phyloP scores from a whole-genome alignment of 1,140 invertebrate species.

The Chionoecetes opilio region DNA sequence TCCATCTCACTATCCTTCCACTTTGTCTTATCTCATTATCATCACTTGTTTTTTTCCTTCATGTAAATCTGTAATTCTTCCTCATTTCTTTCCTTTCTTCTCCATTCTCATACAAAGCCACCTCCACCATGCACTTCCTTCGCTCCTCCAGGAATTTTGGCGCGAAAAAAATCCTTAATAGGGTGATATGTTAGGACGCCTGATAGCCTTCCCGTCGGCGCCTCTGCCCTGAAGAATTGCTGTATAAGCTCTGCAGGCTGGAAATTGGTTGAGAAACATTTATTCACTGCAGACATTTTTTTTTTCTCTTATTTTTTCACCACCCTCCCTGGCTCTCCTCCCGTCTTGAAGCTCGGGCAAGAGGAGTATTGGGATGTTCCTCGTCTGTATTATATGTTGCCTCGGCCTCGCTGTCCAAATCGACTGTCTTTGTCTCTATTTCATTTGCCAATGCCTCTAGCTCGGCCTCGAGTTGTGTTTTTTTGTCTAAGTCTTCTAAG shows the following conservation, averaged over 20 bases:
- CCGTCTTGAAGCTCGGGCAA: too few relatives aligned
- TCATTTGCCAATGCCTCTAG: too few relatives aligned
- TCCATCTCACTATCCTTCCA: too few relatives aligned
- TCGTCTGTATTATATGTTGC: too few relatives aligned
- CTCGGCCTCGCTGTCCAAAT: too few relatives aligned
- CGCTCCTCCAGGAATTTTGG: background rate
- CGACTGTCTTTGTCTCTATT: too few relatives aligned
- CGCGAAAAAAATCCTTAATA: background rate
- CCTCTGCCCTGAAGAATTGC: background rate
- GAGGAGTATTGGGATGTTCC: too few relatives aligned
- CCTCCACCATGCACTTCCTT: background rate
- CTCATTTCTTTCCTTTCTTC: background rate
- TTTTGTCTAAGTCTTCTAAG: too few relatives aligned
- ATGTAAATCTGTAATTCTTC: background rate
- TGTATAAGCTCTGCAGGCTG: background rate
- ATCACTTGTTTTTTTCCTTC: background rate
- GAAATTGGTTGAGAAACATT: background rate
- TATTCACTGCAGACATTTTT: background rate
- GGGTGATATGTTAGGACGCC: constrained; percentile 24
- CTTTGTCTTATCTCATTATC: background rate
- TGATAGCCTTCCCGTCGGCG: background rate
- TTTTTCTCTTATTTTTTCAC: background rate
- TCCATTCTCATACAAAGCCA: background rate
- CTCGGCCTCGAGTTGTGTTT: too few relatives aligned
- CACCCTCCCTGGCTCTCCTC: background rate